Conservation (phyloP, 2,888 invertebrate genomes). For the Diabrotica balteata region DNA sequence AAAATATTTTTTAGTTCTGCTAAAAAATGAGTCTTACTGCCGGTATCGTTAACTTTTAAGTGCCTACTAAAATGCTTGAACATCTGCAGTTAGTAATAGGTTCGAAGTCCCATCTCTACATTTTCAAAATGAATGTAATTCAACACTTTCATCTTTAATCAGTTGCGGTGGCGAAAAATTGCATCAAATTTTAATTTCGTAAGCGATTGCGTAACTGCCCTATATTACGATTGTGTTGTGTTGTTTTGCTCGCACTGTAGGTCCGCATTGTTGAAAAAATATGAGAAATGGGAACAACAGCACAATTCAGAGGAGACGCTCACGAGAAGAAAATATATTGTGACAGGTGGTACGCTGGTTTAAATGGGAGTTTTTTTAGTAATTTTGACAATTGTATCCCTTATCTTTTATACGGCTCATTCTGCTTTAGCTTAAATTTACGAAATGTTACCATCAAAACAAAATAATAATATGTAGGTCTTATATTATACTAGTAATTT, state of each 20-base stretch:
- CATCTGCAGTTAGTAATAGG: neutral
- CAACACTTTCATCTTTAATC: slow-evolving; percentile 22
- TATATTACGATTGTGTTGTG: slow-evolving; percentile 1
- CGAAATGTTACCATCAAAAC: too few relatives aligned
- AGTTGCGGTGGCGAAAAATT: slow-evolving; percentile 15
- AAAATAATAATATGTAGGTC: too few relatives aligned
- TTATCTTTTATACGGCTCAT: too few relatives aligned
- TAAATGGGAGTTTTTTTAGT: neutral
- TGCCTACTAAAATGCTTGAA: too few relatives aligned
- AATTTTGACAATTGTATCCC: too few relatives aligned
- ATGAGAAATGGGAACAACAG: slow-evolving; percentile 9
- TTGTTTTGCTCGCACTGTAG: neutral
- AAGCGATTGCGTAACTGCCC: slow-evolving; percentile 22
- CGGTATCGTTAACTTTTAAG: too few relatives aligned
- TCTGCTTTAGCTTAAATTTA: too few relatives aligned
- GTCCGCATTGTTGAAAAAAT: neutral
- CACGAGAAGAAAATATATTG: slow-evolving; percentile 3
- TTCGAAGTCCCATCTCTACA: slow-evolving; percentile 9
- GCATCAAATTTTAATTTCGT: slow-evolving; percentile 26
- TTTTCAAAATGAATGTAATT: slow-evolving; percentile 10
- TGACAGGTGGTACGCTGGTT: neutral
- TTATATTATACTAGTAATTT: too few relatives aligned
- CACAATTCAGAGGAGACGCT: neutral
- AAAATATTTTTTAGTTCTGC: too few relatives aligned
- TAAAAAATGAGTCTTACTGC: too few relatives aligned